These are phyloP conservation scores for Plagiodera versicolora DNA, from an alignment of 2,888 invertebrate genomes.

Conservation along the genomic window DNA sequence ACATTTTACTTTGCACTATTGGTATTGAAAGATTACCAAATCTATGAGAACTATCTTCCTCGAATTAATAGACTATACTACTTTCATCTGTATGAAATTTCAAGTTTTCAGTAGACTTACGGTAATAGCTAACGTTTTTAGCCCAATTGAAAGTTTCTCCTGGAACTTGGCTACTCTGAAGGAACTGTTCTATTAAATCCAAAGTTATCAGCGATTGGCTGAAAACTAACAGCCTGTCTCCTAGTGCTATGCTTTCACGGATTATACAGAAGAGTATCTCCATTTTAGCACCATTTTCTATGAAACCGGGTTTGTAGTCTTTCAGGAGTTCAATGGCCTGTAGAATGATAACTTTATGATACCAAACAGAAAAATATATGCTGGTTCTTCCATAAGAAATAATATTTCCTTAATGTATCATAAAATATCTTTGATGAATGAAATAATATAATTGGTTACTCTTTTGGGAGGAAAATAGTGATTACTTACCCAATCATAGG, in stretches of 20 bases:
- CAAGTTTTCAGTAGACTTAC: slow-evolving; percentile 62
- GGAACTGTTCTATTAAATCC: slow-evolving; percentile 91
- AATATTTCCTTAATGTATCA: too few relatives aligned
- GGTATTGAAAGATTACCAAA: too few relatives aligned
- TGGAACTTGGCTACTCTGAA: slow-evolving; percentile 72
- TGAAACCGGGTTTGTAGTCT: slow-evolving; percentile 83
- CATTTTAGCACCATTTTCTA: slow-evolving; percentile 95
- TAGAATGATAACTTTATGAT: slow-evolving; percentile 40
- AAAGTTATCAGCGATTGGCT: slow-evolving; percentile 95
- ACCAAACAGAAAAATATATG: too few relatives aligned
- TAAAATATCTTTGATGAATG: too few relatives aligned
- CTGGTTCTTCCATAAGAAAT: too few relatives aligned
- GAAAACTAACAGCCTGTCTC: slow-evolving; percentile 91
- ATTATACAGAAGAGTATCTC: slow-evolving; percentile 89
- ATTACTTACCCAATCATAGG: slow-evolving; percentile 80
- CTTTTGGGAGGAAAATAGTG: too few relatives aligned
- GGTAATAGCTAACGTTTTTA: slow-evolving; percentile 84
- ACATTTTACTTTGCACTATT: too few relatives aligned
- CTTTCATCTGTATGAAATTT: too few relatives aligned
- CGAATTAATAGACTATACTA: too few relatives aligned
- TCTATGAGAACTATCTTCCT: too few relatives aligned
- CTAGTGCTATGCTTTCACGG: slow-evolving; percentile 81
- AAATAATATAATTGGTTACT: too few relatives aligned
- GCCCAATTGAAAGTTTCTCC: slow-evolving; percentile 78
- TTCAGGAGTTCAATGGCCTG: slow-evolving; percentile 78